These are phyloP conservation scores for Meles meles DNA, from an alignment of 2,113 vertebrate species.

Conservation along the genomic window DNA sequence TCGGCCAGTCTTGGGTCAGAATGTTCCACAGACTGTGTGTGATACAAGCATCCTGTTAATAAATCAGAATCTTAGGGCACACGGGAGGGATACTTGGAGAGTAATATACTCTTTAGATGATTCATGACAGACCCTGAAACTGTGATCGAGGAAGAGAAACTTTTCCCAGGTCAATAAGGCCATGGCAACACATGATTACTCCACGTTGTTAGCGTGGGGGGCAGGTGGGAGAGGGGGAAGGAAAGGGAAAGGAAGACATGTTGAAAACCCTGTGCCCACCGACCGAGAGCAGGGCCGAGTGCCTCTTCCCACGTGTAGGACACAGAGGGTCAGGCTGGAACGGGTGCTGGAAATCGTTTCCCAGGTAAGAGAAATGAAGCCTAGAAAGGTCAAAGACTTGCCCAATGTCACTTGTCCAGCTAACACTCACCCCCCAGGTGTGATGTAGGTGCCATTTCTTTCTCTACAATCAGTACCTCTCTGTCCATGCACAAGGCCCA, in stretches of 20 bases:
- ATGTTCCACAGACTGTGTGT: not conserved
- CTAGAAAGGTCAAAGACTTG: too few species aligned
- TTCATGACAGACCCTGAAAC: not conserved
- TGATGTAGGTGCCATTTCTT: rapidly evolving
- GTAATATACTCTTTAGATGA: not conserved
- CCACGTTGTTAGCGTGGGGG: not conserved
- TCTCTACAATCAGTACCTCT: not conserved
- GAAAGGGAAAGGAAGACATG: rapidly evolving
- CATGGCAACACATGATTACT: not conserved
- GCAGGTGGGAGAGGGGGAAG: not conserved
- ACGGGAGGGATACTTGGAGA: not conserved
- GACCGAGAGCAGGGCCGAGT: rapidly evolving
- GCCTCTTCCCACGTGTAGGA: too few species aligned
- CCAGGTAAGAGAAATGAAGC: not conserved
- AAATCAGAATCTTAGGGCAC: not conserved
- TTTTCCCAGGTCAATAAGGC: not conserved
- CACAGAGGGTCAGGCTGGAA: not conserved
- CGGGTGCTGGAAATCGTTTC: rapidly evolving
- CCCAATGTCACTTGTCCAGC: not conserved
- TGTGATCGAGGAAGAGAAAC: not conserved
- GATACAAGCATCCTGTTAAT: not conserved
- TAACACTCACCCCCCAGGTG: not conserved
- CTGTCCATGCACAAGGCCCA: too few species aligned
- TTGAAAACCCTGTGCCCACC: not conserved
- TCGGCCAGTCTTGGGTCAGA: not conserved